phyloP scores from a whole-genome alignment of 2,888 invertebrate genomes.

The Leucania comma region DNA sequence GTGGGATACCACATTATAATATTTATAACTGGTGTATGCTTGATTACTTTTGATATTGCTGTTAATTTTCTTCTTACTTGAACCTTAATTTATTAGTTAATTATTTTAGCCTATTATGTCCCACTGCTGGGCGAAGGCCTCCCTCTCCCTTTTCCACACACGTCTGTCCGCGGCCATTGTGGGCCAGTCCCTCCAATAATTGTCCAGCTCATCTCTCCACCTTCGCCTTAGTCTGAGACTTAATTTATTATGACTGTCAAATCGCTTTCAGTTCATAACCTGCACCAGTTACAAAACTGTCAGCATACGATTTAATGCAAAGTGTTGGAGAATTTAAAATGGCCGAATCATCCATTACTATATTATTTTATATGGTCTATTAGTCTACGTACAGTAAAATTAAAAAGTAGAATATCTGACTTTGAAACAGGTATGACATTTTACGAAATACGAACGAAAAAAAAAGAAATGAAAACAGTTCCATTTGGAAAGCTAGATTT shows the following conservation, averaged over 20 bases:
- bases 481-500: neutral
- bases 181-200: too few species aligned
- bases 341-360: slow-evolving; percentile 60
- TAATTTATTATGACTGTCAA: neutral
- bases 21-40: too few species aligned
- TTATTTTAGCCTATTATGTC: too few species aligned
- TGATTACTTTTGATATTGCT: too few species aligned
- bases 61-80: neutral
- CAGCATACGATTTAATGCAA: slow-evolving; percentile 68
- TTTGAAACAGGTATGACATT: neutral
- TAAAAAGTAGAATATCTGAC: slow-evolving; percentile 3
- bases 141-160: too few species aligned
- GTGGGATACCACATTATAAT: too few species aligned
- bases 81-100: too few species aligned
- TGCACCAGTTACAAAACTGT: slow-evolving; percentile 57
- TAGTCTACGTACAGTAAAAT: slow-evolving; percentile 18
- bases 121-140: too few species aligned
- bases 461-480: neutral
- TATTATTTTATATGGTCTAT: slow-evolving; percentile 55
- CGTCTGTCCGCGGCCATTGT: too few species aligned
- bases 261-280: slow-evolving; percentile 12
- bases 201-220: too few species aligned
- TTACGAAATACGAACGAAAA: neutral
- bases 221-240: too few species aligned
- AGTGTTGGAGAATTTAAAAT: slow-evolving; percentile 69